Evolutionary conservation across 2,888 invertebrate species (phyloP).

Genomic region (Tetropium fuscum): DNA sequence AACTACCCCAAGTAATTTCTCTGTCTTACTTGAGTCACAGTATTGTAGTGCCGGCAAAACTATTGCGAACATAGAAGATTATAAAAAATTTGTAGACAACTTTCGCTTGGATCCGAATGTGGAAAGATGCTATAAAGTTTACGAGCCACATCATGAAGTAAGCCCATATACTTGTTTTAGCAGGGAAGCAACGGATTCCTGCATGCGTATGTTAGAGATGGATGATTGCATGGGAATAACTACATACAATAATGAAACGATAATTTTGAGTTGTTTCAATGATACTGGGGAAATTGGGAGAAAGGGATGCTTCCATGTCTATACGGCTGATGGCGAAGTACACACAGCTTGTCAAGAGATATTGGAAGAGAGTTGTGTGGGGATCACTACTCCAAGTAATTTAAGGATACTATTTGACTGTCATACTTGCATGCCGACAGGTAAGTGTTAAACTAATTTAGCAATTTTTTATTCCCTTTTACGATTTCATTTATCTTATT

Average conservation of each 20-base stretch:
- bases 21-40: neutral
- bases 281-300: neutral
- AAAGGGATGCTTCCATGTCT: neutral
- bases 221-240: neutral
- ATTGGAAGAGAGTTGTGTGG: neutral
- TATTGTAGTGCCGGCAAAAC: neutral
- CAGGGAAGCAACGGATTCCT: neutral
- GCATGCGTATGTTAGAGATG: neutral
- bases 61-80: neutral
- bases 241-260: neutral
- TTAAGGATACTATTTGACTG: constrained; percentile 1
- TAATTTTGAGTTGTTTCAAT: neutral
- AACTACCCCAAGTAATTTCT: neutral
- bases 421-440: neutral
- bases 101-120: neutral
- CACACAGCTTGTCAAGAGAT: neutral
- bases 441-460: no score
- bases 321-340: neutral
- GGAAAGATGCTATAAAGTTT: neutral
- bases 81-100: neutral
- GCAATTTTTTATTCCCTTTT: no score
- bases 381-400: neutral
- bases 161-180: neutral
- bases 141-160: neutral
- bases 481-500: no score